Evolutionary conservation across 2,113 vertebrate genomes (phyloP).

Genomic region (Pterophyllum scalare): DNA sequence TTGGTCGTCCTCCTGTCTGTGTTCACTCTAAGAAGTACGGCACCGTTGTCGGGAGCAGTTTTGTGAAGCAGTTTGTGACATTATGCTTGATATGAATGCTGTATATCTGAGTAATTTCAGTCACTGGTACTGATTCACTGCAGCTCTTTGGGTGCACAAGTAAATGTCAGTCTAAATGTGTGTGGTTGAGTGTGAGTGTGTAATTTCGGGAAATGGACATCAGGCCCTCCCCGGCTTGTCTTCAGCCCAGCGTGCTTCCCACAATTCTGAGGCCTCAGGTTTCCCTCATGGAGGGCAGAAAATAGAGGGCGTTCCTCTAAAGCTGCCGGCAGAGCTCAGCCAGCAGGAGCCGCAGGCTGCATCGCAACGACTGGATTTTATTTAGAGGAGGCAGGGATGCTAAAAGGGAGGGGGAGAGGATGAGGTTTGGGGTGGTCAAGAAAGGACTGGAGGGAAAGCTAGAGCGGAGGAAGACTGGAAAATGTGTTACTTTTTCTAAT

Average conservation of each 20-base stretch:
- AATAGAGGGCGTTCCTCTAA: constrained; percentile 34
- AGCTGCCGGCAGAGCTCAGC: constrained; percentile 48
- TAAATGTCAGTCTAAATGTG: constrained; percentile 17
- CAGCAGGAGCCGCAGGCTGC: constrained; percentile 36
- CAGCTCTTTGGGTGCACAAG: neutral
- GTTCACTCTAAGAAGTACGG: neutral
- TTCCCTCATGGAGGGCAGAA: constrained; percentile 42
- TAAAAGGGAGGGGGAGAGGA: neutral
- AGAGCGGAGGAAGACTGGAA: neutral
- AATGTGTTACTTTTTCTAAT: neutral
- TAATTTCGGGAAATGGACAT: constrained; percentile 25
- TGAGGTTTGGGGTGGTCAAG: neutral
- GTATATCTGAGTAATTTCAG: neutral
- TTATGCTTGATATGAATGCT: neutral
- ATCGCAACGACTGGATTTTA: constrained; percentile 30
- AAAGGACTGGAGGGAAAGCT: neutral
- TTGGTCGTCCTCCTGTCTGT: neutral
- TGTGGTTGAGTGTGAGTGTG: constrained; percentile 28
- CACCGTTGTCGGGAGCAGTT: neutral
- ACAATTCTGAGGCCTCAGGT: constrained; percentile 39
- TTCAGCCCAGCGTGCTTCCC: constrained; percentile 18
- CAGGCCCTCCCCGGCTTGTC: constrained; percentile 27
- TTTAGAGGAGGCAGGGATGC: constrained; percentile 25
- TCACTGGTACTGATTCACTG: neutral
- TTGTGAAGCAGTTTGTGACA: neutral